Conservation (phyloP, 2,888 invertebrate species). For the Oxystoma pomonae region DNA sequence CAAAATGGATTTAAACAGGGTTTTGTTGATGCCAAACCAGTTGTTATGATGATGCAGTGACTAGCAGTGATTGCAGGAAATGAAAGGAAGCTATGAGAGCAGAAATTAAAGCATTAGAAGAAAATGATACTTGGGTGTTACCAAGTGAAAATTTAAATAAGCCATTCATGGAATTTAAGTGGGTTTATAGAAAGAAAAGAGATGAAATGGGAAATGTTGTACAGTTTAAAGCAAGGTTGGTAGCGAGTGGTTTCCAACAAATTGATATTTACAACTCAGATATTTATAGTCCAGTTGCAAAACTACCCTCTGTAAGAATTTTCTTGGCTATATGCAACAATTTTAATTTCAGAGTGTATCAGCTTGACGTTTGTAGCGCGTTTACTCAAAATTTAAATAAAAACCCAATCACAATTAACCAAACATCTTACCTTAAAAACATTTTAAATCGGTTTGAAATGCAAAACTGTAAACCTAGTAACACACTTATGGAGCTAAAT, state of each 20-base stretch:
- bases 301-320: not conserved
- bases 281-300: conserved; percentile 14
- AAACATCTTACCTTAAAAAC: conserved; percentile 15
- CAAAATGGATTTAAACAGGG: conserved; percentile 2
- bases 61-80: not conserved
- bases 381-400: conserved; percentile 13
- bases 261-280: conserved; percentile 5
- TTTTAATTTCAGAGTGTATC: conserved; percentile 15
- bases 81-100: not conserved
- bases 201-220: not conserved
- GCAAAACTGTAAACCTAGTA: conserved; percentile 8
- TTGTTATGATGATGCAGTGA: conserved; percentile 5
- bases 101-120: not conserved
- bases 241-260: conserved; percentile 18
- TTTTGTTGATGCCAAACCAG: not conserved
- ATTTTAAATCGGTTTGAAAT: conserved; percentile 8
- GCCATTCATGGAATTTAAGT: conserved; percentile 15
- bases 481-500: conserved; percentile 10
- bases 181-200: conserved; percentile 16
- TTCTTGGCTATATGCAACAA: conserved; percentile 13
- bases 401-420: conserved; percentile 12
- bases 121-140: not conserved
- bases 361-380: conserved; percentile 22
- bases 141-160: not conserved
- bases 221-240: conserved; percentile 14